Base-by-base conservation (phyloP, 2,113 vertebrate genomes). In the Benitochromis conjunctus region DNA sequence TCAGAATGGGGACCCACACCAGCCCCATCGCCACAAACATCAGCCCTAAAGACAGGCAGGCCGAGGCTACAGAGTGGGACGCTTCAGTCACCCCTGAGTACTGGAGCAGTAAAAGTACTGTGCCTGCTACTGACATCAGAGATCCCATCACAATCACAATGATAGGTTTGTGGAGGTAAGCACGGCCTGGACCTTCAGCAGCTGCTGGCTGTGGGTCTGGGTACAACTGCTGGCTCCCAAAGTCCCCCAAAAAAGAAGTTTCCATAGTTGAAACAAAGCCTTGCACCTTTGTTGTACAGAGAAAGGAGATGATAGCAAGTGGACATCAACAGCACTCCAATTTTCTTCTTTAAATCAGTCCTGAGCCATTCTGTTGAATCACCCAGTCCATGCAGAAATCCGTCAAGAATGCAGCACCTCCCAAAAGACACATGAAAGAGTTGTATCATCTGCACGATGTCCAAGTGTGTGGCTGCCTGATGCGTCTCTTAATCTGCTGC, bases 151-250 rank as follows among this genome's bases (percentile, higher is more conserved):
- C 90, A 18, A 92, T 64, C 7, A 95, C 56, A 4, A 94, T 94
- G 54, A 91, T 78, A 51, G 94, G 90, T 55, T 96, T 96, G 87
- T 95, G 94, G 14, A 94, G 94, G 62, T 93, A 89, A n/a, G 83
- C 76, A 86, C 94, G 95, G 71, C 88, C 66, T 1, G 76, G 69
- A 10, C 85, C 55, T 5, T 31, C 82, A 10, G 34, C 24, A 1
- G 31, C 34, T 19, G 11, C 74, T 0, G 64, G 14, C 21, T 56
- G 81, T 12, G 24, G n/a, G 7, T 86, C 87, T 2, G 83, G 66
- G 80, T 43, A 79, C 74, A 93, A 57, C 48, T 60, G 71, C 9
- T 66, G 83, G 1, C 84, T 78, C 19, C 69, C 58, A n/a, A 56
- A 85, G 8, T 81, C 57, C 9, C 88, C 83, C 10, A 9, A n/a